A percentile compares a stretch with the other conserved stretches of the same genome.
These are phyloP conservation scores for Atherix ibis DNA, from an alignment of 2,888 invertebrate species.

Conservation along the genomic window DNA sequence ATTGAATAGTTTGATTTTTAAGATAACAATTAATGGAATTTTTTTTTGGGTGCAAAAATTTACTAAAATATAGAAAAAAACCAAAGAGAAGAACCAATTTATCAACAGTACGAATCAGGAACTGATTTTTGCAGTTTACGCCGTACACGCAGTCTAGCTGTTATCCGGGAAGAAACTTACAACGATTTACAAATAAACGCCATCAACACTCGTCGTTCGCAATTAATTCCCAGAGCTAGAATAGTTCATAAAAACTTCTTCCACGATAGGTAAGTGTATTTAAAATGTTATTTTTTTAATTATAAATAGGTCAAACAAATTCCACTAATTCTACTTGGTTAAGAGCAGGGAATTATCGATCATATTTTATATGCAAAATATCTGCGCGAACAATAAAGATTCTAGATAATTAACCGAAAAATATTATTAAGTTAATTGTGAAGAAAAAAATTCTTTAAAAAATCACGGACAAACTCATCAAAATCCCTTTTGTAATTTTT, in stretches of 20 bases:
- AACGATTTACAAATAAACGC: slow-evolving; percentile 50
- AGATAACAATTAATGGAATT: background rate
- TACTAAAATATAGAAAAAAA: background rate
- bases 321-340: too few species aligned
- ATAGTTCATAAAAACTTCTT: slow-evolving; percentile 60
- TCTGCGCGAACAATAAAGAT: too few species aligned
- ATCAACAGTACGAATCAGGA: background rate
- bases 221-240: slow-evolving; percentile 65
- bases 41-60: background rate
- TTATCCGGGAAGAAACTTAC: slow-evolving; percentile 61
- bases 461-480: too few species aligned
- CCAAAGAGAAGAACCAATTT: background rate
- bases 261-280: slow-evolving; percentile 52
- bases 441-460: too few species aligned
- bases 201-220: slow-evolving; percentile 49
- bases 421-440: too few species aligned
- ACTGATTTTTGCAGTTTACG: slow-evolving; percentile 37
- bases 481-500: too few species aligned
- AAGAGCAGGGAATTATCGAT: too few species aligned
- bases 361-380: too few species aligned
- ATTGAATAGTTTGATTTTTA: background rate
- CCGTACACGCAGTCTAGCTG: slow-evolving; percentile 55
- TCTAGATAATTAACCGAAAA: too few species aligned
- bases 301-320: too few species aligned
- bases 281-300: too few species aligned